Conservation (phyloP, 35 echinoderm and acorn worm genomes). For the Ophiothrix spiculata region DNA sequence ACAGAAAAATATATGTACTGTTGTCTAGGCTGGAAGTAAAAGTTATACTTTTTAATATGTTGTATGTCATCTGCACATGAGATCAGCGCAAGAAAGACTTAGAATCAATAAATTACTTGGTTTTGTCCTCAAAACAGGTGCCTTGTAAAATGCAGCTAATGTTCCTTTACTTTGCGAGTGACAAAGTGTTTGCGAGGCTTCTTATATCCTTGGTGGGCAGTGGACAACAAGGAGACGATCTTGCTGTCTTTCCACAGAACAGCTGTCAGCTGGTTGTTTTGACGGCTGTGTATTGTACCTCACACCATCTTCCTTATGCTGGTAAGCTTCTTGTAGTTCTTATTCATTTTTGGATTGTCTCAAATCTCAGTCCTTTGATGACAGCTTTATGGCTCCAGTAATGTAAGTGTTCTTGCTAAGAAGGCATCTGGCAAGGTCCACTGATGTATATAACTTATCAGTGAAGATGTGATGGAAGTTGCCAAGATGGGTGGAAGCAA, state of each 20-base stretch:
- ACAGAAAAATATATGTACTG: too few species aligned
- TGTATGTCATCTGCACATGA: too few species aligned
- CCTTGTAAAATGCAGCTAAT: too few species aligned
- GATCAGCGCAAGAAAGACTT: too few species aligned
- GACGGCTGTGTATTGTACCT: conserved; percentile 29
- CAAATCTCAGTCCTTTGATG: background rate
- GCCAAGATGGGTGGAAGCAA: too few species aligned
- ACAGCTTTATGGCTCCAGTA: conserved; percentile 11
- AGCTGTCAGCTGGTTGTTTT: conserved; percentile 29
- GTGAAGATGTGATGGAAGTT: conserved; percentile 27
- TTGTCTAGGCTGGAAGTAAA: too few species aligned
- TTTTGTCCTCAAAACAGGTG: too few species aligned
- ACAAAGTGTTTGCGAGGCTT: too few species aligned
- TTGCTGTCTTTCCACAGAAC: conserved; percentile 39
- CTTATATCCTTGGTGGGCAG: conserved; percentile 23
- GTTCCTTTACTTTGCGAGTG: too few species aligned
- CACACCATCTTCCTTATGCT: background rate
- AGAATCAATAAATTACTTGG: too few species aligned
- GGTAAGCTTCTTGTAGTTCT: background rate
- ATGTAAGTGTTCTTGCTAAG: conserved; percentile 29
- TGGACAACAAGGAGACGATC: conserved; percentile 13
- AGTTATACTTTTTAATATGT: too few species aligned
- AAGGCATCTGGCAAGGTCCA: too few species aligned
- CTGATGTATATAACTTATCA: conserved; percentile 22
- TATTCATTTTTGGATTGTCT: conserved; percentile 13